Evolutionary conservation across 1,140 invertebrate species (phyloP).

Genomic region (Glossosoma conforme): DNA sequence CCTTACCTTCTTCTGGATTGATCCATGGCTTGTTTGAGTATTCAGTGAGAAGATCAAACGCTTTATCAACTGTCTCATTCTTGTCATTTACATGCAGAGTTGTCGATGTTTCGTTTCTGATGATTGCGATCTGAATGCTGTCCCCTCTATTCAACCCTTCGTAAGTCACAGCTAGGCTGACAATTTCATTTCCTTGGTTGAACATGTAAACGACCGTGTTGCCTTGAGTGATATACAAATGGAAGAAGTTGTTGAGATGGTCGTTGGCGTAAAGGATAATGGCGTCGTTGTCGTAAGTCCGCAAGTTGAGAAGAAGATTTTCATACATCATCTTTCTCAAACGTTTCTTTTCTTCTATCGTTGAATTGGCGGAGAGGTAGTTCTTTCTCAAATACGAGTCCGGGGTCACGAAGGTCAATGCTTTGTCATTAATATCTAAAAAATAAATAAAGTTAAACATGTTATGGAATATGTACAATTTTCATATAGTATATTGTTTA

Average conservation of each 20-base stretch:
- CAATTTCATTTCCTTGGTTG: conserved; percentile 74
- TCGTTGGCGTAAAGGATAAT: conserved; percentile 88
- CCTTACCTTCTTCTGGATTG: conserved; percentile 70
- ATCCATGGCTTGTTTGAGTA: conserved; percentile 80
- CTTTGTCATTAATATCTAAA: conserved; percentile 85
- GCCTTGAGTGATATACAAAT: conserved; percentile 76
- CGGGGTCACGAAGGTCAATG: conserved; percentile 78
- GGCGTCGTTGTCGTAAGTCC: conserved; percentile 78
- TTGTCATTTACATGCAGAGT: conserved; percentile 79
- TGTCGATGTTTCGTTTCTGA: conserved; percentile 65
- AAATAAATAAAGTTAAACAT: no score
- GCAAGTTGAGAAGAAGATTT: conserved; percentile 78
- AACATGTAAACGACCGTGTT: conserved; percentile 75
- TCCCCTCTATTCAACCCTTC: conserved; percentile 71
- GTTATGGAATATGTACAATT: no score
- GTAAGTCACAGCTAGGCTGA: conserved; percentile 71
- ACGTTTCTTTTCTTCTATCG: conserved; percentile 57
- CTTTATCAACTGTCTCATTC: conserved; percentile 64
- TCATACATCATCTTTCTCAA: conserved; percentile 70
- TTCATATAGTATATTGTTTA: no score
- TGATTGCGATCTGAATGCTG: conserved; percentile 80
- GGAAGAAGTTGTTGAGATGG: conserved; percentile 90
- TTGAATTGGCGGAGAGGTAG: conserved; percentile 60
- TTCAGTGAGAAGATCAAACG: conserved; percentile 64
- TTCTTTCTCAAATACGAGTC: conserved; percentile 75